Percentiles rank a stretch among this genome's conserved stretches.
These are phyloP conservation scores for Drosophila miranda DNA, from an alignment of 1,140 invertebrate species.

Conservation along the genomic window DNA sequence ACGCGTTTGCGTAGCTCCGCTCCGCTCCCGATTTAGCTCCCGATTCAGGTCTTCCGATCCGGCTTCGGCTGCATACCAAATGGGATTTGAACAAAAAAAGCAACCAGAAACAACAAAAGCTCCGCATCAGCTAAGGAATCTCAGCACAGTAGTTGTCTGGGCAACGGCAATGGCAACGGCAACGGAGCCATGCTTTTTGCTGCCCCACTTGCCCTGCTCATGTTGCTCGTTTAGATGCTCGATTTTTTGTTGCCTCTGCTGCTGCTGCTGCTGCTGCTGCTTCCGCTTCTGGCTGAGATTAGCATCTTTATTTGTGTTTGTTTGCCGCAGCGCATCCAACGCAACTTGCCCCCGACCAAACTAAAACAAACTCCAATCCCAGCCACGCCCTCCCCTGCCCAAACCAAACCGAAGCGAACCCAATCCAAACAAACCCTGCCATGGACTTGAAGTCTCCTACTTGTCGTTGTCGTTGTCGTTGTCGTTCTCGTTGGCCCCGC, in stretches of 20 bases:
- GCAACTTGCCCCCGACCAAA: conserved; percentile 36
- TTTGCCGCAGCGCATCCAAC: conserved; percentile 54
- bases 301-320: conserved; percentile 81
- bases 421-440: conserved; percentile 46
- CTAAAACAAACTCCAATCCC: conserved; percentile 47
- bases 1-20: conserved; percentile 54
- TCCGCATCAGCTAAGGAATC: conserved; percentile 51
- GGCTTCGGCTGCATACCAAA: conserved; percentile 62
- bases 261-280: conserved; percentile 16
- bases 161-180: neutral
- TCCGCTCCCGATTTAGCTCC: neutral
- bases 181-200: conserved; percentile 29
- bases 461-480: conserved; percentile 51
- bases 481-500: conserved; percentile 34
- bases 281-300: conserved; percentile 72
- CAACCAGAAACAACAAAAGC: conserved; percentile 35
- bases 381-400: too few relatives aligned
- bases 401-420: conserved; percentile 3
- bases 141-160: conserved; percentile 48
- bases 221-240: conserved; percentile 62
- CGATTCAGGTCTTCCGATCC: neutral
- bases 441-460: conserved; percentile 51
- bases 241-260: conserved; percentile 22
- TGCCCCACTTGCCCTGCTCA: conserved; percentile 30
- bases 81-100: conserved; percentile 48